phyloP scores from a whole-genome alignment of 2,888 invertebrate species.

The Pheosia gnoma region DNA sequence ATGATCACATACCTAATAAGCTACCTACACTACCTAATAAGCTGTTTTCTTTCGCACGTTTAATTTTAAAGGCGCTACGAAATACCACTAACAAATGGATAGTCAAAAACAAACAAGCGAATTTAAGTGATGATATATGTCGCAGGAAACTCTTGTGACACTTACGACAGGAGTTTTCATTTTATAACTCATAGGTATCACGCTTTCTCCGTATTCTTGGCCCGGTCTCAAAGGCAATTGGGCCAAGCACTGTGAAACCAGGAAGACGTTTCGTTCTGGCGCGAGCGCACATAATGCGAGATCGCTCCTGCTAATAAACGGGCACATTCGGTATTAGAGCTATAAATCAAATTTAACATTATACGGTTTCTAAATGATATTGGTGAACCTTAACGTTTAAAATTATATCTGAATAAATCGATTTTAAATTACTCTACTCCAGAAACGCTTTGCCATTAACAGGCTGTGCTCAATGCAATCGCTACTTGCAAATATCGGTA shows the following conservation, averaged over 20 bases:
- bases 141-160: slow-evolving; percentile 61
- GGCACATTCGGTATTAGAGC: slow-evolving; percentile 29
- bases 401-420: neutral
- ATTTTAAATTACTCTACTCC: too few relatives aligned
- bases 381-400: slow-evolving; percentile 7
- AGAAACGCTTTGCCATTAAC: too few relatives aligned
- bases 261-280: slow-evolving; percentile 58
- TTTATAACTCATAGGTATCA: slow-evolving; percentile 60
- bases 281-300: slow-evolving; percentile 34
- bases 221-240: slow-evolving; percentile 71
- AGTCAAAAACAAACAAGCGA: slow-evolving; percentile 30
- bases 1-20: neutral
- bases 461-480: too few relatives aligned
- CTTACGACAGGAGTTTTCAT: slow-evolving; percentile 51
- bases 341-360: slow-evolving; percentile 35
- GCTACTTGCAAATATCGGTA: too few relatives aligned
- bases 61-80: neutral
- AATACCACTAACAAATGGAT: slow-evolving; percentile 23
- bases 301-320: slow-evolving; percentile 45
- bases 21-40: too few relatives aligned
- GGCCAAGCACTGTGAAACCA: slow-evolving; percentile 62
- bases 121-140: slow-evolving; percentile 54
- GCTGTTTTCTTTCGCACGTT: neutral
- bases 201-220: slow-evolving; percentile 77
- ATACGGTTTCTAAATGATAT: slow-evolving; percentile 20